A percentile compares a stretch with the other conserved stretches of the same genome.
Evolutionary conservation across 1,140 invertebrate species (phyloP).

Genomic region (Drosophila subobscura): DNA sequence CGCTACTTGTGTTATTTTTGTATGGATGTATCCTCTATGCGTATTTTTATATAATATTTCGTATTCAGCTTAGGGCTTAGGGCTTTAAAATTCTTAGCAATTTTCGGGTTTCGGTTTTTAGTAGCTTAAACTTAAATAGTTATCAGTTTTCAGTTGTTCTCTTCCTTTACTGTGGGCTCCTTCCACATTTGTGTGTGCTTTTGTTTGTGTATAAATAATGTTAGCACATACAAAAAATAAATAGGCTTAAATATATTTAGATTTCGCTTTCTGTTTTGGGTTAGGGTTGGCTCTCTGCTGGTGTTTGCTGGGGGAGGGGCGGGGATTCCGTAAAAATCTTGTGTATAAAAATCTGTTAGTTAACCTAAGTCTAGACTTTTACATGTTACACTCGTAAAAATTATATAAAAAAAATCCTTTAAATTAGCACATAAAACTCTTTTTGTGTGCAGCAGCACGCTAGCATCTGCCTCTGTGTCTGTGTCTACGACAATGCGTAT

Average conservation of each 20-base stretch:
- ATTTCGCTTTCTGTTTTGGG: constrained; percentile 59
- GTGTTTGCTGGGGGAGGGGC: constrained; percentile 5
- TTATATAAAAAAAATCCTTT: constrained; percentile 56
- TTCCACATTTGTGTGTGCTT: constrained; percentile 34
- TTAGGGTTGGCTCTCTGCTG: constrained; percentile 23
- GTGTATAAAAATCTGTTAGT: constrained; percentile 78
- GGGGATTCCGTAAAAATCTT: constrained; percentile 46
- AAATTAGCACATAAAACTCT: constrained; percentile 63
- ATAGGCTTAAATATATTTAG: constrained; percentile 74
- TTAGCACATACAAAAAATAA: constrained; percentile 75
- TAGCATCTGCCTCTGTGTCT: not conserved
- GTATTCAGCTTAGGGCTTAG: constrained; percentile 44
- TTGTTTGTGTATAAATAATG: constrained; percentile 68
- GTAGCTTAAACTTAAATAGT: constrained; percentile 65
- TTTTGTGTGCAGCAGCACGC: constrained; percentile 30
- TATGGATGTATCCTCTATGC: constrained; percentile 5
- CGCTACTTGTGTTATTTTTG: constrained; percentile 44
- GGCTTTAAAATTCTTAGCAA: constrained; percentile 64
- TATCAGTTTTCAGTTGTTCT: constrained; percentile 66
- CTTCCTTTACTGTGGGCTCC: constrained; percentile 28
- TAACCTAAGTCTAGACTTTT: constrained; percentile 56
- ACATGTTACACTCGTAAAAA: constrained; percentile 52
- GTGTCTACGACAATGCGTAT: constrained; percentile 47
- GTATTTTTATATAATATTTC: constrained; percentile 12
- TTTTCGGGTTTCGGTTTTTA: constrained; percentile 51